A percentile compares a stretch with the other conserved stretches of the same genome.
These are phyloP conservation scores for Danionella cerebrum DNA, from an alignment of 2,113 vertebrate species.

Conservation along the genomic window DNA sequence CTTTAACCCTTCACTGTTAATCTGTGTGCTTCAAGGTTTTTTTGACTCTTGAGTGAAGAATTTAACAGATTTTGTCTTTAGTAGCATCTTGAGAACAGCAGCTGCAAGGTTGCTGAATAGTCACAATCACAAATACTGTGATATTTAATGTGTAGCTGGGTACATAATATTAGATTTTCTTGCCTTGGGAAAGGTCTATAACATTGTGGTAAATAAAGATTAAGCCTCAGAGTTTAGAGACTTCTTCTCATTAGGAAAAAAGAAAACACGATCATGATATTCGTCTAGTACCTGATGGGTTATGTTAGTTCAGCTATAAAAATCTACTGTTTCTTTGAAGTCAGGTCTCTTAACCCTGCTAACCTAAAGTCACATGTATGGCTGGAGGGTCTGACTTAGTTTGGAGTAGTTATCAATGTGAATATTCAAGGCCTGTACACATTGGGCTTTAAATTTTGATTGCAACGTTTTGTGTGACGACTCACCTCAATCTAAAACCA, in stretches of 20 bases:
- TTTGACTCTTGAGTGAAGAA: slow-evolving; percentile 9
- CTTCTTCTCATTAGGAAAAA: no score
- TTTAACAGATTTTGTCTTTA: not conserved
- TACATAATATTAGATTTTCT: not conserved
- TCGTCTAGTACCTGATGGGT: no score
- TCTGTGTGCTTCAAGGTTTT: not conserved
- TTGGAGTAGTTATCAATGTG: not conserved
- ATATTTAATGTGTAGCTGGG: not conserved
- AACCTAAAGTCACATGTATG: not conserved
- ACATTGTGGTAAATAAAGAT: not conserved
- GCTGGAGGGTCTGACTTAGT: not conserved
- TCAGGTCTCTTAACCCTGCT: not conserved
- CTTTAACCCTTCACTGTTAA: slow-evolving; percentile 27
- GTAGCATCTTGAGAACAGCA: not conserved
- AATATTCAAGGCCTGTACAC: no score
- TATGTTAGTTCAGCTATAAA: not conserved
- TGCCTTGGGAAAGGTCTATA: not conserved
- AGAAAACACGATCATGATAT: no score
- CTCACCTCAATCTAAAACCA: no score
- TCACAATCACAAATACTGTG: not conserved
- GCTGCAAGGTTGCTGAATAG: not conserved
- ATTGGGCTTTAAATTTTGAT: no score
- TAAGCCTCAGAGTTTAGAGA: no score
- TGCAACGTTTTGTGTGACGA: no score
- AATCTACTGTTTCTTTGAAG: not conserved